A percentile compares a stretch with the other conserved stretches of the same genome.
These are phyloP conservation scores for Brenthis daphne DNA, from an alignment of 2,888 invertebrate genomes.

Conservation along the genomic window DNA sequence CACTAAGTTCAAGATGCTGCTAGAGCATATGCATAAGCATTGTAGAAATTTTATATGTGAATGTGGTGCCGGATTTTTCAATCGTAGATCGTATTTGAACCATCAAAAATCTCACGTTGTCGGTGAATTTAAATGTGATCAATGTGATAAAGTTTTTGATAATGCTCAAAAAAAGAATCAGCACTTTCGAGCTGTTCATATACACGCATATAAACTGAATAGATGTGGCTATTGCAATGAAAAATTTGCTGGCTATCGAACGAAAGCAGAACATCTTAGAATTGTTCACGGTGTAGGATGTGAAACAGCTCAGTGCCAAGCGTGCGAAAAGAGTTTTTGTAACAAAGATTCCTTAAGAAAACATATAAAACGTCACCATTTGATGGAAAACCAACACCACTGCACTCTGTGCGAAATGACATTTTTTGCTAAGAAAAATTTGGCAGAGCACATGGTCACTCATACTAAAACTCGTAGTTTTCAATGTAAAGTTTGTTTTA, in stretches of 20 bases:
- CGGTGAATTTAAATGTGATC: slow-evolving; percentile 42
- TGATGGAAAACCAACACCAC: slow-evolving; percentile 39
- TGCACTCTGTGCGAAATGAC: slow-evolving; percentile 49
- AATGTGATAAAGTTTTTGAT: slow-evolving; percentile 42
- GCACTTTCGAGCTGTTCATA: slow-evolving; percentile 41
- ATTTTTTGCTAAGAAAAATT: slow-evolving; percentile 55
- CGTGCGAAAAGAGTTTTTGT: slow-evolving; percentile 44
- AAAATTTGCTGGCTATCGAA: slow-evolving; percentile 39
- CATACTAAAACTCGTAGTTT: slow-evolving; percentile 59
- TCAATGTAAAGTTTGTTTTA: slow-evolving; percentile 59
- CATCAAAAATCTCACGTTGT: slow-evolving; percentile 41
- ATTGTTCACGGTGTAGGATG: slow-evolving; percentile 41
- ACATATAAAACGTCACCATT: slow-evolving; percentile 43
- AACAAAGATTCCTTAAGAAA: slow-evolving; percentile 36
- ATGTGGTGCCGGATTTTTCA: slow-evolving; percentile 48
- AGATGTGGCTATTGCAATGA: slow-evolving; percentile 43
- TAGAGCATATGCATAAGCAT: slow-evolving; percentile 57
- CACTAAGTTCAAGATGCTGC: slow-evolving; percentile 45
- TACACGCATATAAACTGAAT: slow-evolving; percentile 34
- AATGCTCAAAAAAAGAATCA: slow-evolving; percentile 39
- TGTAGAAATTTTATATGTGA: slow-evolving; percentile 57
- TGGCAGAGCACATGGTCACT: slow-evolving; percentile 61
- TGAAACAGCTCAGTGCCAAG: slow-evolving; percentile 40
- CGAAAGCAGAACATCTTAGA: slow-evolving; percentile 43
- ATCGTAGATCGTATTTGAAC: slow-evolving; percentile 39